These are phyloP conservation scores for Caenorhabditis wallacei DNA, from an alignment of 2,888 invertebrate genomes.

Conservation along the genomic window DNA sequence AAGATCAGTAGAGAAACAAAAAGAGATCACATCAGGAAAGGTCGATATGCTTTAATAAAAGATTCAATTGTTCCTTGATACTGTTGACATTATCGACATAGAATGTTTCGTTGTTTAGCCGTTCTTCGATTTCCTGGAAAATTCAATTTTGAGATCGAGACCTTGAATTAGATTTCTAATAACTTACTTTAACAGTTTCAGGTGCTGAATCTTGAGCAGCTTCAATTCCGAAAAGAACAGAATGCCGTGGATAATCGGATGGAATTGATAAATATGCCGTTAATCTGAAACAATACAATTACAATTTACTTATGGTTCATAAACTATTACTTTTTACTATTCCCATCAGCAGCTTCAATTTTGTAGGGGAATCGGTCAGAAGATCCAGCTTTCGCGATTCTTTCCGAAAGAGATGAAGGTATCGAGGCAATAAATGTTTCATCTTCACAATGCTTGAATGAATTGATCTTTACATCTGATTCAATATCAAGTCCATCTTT, in stretches of 20 bases:
- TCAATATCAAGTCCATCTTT: conserved; percentile 17
- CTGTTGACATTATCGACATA: conserved; percentile 45
- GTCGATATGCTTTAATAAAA: conserved; percentile 44
- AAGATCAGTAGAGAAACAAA: background rate
- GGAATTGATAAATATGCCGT: conserved; percentile 51
- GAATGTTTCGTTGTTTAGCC: conserved; percentile 41
- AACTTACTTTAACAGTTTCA: conserved; percentile 27
- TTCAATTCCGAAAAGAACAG: conserved; percentile 42
- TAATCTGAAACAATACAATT: conserved; percentile 16
- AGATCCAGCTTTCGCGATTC: conserved; percentile 3
- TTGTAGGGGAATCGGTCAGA: conserved; percentile 51
- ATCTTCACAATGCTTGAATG: conserved; percentile 53
- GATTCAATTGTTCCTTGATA: conserved; percentile 41
- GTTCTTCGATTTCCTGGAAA: conserved; percentile 52
- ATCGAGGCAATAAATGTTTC: conserved; percentile 50
- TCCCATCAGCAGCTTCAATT: conserved; percentile 28
- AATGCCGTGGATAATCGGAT: conserved; percentile 46
- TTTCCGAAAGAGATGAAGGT: conserved; percentile 30
- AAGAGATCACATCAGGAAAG: conserved; percentile 42
- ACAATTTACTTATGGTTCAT: background rate
- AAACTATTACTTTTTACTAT: conserved; percentile 29
- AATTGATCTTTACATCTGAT: conserved; percentile 34
- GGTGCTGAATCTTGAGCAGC: conserved; percentile 38
- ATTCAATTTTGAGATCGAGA: background rate
- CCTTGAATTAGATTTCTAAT: no score